These are phyloP conservation scores for Thera britannica DNA, from an alignment of 2,888 invertebrate genomes.

Conservation along the genomic window DNA sequence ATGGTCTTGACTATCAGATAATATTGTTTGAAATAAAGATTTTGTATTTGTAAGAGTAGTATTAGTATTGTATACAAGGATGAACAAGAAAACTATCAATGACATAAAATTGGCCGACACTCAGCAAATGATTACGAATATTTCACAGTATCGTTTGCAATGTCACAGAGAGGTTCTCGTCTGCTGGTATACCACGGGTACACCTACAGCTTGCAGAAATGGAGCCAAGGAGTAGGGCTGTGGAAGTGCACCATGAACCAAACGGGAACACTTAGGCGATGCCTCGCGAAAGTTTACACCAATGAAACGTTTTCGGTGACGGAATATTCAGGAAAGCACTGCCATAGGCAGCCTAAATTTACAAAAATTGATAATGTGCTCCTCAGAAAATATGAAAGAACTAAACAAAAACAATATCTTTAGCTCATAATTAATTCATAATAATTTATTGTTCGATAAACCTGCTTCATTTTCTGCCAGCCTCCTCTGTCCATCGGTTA, in stretches of 20 bases:
- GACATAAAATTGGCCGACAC: too few relatives aligned
- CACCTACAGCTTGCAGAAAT: constrained; percentile 21
- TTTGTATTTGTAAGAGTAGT: too few relatives aligned
- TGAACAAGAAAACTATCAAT: too few relatives aligned
- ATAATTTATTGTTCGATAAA: too few relatives aligned
- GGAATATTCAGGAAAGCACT: constrained; percentile 49
- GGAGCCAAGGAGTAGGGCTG: constrained; percentile 47
- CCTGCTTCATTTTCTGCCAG: too few relatives aligned
- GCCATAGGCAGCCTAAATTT: constrained; percentile 58
- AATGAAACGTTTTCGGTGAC: constrained; percentile 49
- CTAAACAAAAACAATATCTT: background rate
- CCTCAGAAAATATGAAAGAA: constrained; percentile 11
- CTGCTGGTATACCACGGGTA: constrained; percentile 10
- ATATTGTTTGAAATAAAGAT: too few relatives aligned
- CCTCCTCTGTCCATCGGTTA: too few relatives aligned
- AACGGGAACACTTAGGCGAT: constrained; percentile 56
- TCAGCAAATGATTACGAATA: too few relatives aligned
- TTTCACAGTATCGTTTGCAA: constrained; percentile 16
- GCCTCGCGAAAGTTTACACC: constrained; percentile 62
- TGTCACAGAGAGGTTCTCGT: constrained; percentile 18
- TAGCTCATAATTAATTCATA: too few relatives aligned
- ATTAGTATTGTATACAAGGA: too few relatives aligned
- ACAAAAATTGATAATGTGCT: constrained; percentile 48
- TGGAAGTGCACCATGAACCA: constrained; percentile 69
- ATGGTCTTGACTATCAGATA: too few relatives aligned